phyloP scores from a whole-genome alignment of 2,113 vertebrate genomes.

The Charadrius vociferus region DNA sequence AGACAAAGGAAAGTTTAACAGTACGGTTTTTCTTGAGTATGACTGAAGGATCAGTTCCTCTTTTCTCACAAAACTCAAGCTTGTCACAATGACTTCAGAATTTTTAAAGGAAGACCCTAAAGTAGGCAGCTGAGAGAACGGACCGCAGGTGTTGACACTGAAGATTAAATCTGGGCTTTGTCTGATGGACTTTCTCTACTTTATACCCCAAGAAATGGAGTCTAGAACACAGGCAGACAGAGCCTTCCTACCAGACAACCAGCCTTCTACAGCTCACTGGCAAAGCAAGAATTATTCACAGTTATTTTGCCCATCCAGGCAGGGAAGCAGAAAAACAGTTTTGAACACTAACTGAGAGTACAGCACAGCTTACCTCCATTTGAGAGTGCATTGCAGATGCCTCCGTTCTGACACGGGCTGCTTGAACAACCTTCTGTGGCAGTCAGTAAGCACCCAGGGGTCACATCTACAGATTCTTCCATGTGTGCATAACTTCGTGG shows the following conservation, averaged over 20 bases:
- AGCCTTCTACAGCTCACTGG: neutral
- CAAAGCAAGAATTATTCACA: neutral
- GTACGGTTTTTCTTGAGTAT: neutral
- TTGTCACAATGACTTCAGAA: neutral
- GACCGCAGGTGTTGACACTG: neutral
- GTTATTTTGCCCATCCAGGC: neutral
- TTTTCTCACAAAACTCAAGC: neutral
- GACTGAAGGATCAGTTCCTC: neutral
- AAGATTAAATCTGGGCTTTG: neutral
- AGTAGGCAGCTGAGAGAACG: neutral
- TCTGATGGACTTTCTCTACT: neutral
- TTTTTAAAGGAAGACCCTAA: neutral
- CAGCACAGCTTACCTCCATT: constrained; percentile 81
- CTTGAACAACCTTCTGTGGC: constrained; percentile 86
- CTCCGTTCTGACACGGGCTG: constrained; percentile 92
- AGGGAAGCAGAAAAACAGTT: neutral
- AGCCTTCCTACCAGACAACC: neutral
- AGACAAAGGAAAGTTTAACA: neutral
- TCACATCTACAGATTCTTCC: constrained; percentile 89
- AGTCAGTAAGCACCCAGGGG: constrained; percentile 84
- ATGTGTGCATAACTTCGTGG: constrained; percentile 82
- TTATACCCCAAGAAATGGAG: neutral
- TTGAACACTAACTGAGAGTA: neutral
- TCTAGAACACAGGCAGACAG: neutral
- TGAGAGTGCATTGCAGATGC: constrained; percentile 82